Evolutionary conservation across 2,113 vertebrate species (phyloP), one percentile per base, ranked within the genome.

Genomic region (Smithornis capensis): DNA sequence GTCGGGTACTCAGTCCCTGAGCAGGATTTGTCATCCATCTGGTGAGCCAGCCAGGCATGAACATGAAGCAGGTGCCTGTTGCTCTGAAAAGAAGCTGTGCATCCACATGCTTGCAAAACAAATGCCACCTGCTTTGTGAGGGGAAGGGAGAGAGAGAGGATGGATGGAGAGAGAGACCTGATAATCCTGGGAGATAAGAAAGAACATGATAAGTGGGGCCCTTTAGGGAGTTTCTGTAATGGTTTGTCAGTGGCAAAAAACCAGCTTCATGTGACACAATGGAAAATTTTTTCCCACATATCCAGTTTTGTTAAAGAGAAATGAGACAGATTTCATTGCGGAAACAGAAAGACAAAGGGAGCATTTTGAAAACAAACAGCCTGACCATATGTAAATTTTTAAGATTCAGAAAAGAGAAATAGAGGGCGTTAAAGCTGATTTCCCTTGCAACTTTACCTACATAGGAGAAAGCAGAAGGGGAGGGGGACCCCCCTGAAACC

Each of bases 251-350:
- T 37, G n/a, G 33, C 12, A 55, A 91, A 80, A 92, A 78, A 78
- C 55, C 6, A 79, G 52, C 75, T 86, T 87, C 35, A 10, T 47
- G 55, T 83, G 85, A 92, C 56, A 71, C 42, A 44, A 42, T 10
- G 62, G 88, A 68, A 69, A 14, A 12, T 53, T 95, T 94, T 95
- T 86, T 62, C 79, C 76, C 44, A 81, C 12, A 4, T 25, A 40
- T 68, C 73, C 76, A 79, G 28, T 92, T 87, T 49, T 53, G 25
- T 94, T 80, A 71, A 45, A 88, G 33, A 77, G 22, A 92, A 94
- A 76, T 0, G 0, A 80, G 68, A 14, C n/a, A 83, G 31, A 74
- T 84, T 87, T 65, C 49, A n/a, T 14, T 71, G 45, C 40, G 13
- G 14, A 81, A 87, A 73, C 38, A 62, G 63, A 55, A 74, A 90